Conservation (phyloP, 2,888 invertebrate species). For the Dynastes tityus region DNA sequence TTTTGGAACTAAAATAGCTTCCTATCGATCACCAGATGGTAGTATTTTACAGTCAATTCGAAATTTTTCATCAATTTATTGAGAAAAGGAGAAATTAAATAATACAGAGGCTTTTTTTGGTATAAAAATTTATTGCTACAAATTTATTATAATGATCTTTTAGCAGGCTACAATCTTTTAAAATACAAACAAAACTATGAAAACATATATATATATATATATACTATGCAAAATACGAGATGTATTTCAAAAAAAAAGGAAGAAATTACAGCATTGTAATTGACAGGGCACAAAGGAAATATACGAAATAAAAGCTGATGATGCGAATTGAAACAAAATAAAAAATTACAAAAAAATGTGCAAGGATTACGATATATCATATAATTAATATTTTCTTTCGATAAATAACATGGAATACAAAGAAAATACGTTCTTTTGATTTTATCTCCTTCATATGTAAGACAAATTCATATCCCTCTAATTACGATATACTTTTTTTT, state of each 20-base stretch:
- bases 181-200: conserved; percentile 18
- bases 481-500: not conserved
- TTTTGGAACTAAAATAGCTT: too few species aligned
- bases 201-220: not conserved
- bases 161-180: conserved; percentile 39
- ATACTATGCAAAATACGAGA: not conserved
- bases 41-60: too few species aligned
- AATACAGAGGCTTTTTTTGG: conserved; percentile 19
- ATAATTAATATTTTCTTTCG: conserved; percentile 24
- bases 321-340: conserved; percentile 7
- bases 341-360: conserved; percentile 1
- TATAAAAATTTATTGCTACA: conserved; percentile 54
- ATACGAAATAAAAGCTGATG: conserved; percentile 6
- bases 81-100: too few species aligned
- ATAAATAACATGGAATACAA: conserved; percentile 29
- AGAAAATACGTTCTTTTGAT: conserved; percentile 29
- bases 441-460: conserved; percentile 17
- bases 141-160: conserved; percentile 47
- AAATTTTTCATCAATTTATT: too few species aligned
- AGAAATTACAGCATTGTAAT: too few species aligned
- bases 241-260: not conserved
- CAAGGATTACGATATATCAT: conserved; percentile 11
- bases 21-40: too few species aligned
- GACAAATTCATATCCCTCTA: conserved; percentile 22
- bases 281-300: not conserved